Evolutionary conservation across 2,113 vertebrate species (phyloP), one percentile per base, ranked within the genome.

Genomic region (Rhea pennata): DNA sequence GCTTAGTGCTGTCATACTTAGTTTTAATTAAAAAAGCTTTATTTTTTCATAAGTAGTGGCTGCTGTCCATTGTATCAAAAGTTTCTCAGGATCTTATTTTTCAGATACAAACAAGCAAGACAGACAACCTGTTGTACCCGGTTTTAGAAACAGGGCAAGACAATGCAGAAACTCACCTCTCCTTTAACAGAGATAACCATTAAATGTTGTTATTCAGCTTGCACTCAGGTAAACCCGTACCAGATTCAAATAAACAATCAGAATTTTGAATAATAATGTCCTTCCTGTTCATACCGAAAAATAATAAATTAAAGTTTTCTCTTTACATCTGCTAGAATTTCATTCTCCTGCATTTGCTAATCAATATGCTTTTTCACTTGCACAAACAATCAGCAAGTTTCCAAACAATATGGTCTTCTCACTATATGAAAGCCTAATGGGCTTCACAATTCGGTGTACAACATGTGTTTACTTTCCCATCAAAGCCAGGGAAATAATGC

Each of bases 1-100:
- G 3, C 8, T 27, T 3, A 10, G 4, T 53, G 10, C 4, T 44
- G 39, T 10, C 6, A 29, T 42, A 12, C 4, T 26, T 3, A 5
- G 5, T 71, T 17, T 27, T 80, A 29, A 7, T 85, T n/a, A 46
- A 72, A 15, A 21, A 80, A 72, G 6, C 0, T 58, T 64, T 48
- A 17, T 40, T 36, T 92, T 83, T 67, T 50, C 13, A 46, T 14
- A 29, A 3, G 24, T 71, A 46, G 8, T n/a, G 27, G 3, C 14
- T 74, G 4, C 5, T 74, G 10, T 51, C 22, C 16, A 40, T 88
- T 88, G 74, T 15, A 66, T 66, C n/a, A 85, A 66, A 22, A 42
- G 51, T 85, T 91, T 48, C 17, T 70, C 23, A 75, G 6, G 4
- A 46, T 65, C 6, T 12, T 10, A 6, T 66, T 86, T 93, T 70